Evolutionary conservation across 1,140 invertebrate genomes (phyloP), one percentile per base, ranked within the genome.

Genomic region (Campoletis sonorensis): DNA sequence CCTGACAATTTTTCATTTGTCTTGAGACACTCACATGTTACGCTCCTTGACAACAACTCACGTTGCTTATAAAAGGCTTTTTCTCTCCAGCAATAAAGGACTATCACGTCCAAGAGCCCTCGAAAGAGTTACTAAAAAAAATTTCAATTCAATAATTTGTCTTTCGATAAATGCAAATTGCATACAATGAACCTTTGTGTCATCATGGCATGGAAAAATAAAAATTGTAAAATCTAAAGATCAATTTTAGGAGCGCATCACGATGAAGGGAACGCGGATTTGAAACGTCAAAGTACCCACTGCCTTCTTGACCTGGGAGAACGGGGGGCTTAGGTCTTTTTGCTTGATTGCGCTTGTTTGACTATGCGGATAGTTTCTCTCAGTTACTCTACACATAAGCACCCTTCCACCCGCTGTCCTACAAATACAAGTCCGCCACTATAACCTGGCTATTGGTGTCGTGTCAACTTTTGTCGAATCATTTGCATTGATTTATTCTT

Each of bases 401-500:
- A 18, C n/a, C 51, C n/a, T 54, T n/a, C 51, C 51, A 21, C 51
- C 51, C 51, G 18, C 51, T 54, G 4, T 18, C 51, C 51, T 23
- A 26, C 21, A 23, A 15, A 27, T 26, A 23, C 61, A 23, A 21
- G n/a, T 30, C 30, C 27, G 67, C 4, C 1, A 77, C 33, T 82
- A 82, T 84, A 84, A 84, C 83, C 83, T 84, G 76, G 77, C 58
- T 64, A 49, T 68, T 68, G 70, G 72, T 84, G 78, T 79, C 37
- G 72, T 82, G 80, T 84, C 83, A 84, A 83, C 15, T 84, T 82
- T 81, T 82, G 77, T 83, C 79, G 79, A 84, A 79, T 82, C 81
- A 84, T 81, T 84, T 82, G 45, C 49, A 81, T 79, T 82, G 80
- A 81, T 84, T 84, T 81, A 70, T 27, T 64, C 61, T 79, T 79